Base-by-base conservation (phyloP, 1,140 invertebrate genomes). In the Pteromalus puparum region DNA sequence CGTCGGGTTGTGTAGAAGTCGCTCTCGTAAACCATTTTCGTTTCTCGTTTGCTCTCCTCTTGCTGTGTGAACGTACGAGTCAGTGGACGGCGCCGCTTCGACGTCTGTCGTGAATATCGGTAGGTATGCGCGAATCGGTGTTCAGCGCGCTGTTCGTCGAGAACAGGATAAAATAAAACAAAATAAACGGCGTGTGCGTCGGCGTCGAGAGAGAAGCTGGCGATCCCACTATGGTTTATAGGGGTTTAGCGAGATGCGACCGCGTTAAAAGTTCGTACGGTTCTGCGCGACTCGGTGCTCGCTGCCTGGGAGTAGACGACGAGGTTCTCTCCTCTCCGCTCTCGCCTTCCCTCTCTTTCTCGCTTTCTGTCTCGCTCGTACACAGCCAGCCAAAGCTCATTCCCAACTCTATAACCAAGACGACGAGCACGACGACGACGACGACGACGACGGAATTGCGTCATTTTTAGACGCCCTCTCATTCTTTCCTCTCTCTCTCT, bases 1-100 rank as follows among this genome's bases (percentile, higher is more conserved):
- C 96, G 95, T 93, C 97, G 95, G 92, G 96, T 97, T 89, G 96
- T 97, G 93, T 97, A 97, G 93, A 97, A 97, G 93, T 97, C 97
- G 94, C 96, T 96, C 94, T 97, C 96, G 96, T 97, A 97, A 94
- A 97, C 97, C 97, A 97, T 97, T 92, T 95, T 95, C 30, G 42
- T 10, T 53, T n/a, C 34, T 68, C 68, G 18, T n/a, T 61, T 61
- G 1, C 21, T 61, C 21, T 61, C 18, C 53, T 61, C 21, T n/a
- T 21, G 53, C 21, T 61, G 53, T 4, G 53, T 68, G 10, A 13
- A 75, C 38, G 6, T 48, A 9, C 74, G 21, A 53, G 26, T 81
- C 79, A 80, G 68, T 85, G 68, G 83, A 84, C 72, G 68, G 83
- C 76, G 75, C 80, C 75, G 74, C 76, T 53, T 72, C n/a, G 42